Conservation (phyloP, 2,888 invertebrate species). For the Reticulitermes lucifugus region DNA sequence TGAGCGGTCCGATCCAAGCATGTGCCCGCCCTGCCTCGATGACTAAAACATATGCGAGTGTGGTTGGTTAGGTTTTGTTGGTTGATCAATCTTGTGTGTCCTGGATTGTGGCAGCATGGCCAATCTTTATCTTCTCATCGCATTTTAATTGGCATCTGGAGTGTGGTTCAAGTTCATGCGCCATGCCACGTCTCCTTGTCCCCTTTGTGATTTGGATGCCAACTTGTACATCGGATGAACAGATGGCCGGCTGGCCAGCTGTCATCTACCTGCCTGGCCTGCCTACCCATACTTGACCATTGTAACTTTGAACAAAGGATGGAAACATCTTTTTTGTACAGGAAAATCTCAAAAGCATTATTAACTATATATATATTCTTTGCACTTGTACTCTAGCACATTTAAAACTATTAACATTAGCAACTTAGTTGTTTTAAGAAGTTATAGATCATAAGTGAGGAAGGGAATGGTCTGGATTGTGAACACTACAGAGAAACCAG, state of each 20-base stretch:
- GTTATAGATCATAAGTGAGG: slow-evolving; percentile 17
- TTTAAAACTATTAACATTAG: slow-evolving; percentile 40
- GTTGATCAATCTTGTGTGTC: slow-evolving; percentile 20
- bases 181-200: slow-evolving; percentile 18
- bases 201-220: slow-evolving; percentile 4
- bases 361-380: slow-evolving; percentile 46
- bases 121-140: slow-evolving; percentile 10
- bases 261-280: slow-evolving; percentile 14
- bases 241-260: not conserved
- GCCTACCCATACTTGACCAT: slow-evolving; percentile 25
- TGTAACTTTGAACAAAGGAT: slow-evolving; percentile 27
- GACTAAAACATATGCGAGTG: slow-evolving; percentile 22
- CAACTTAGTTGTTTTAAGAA: slow-evolving; percentile 40
- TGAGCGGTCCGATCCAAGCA: slow-evolving; percentile 25
- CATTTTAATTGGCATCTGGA: slow-evolving; percentile 18
- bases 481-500: not conserved
- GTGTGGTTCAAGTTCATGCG: not conserved
- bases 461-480: not conserved
- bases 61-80: slow-evolving; percentile 36
- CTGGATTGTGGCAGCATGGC: slow-evolving; percentile 30
- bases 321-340: slow-evolving; percentile 41
- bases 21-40: slow-evolving; percentile 22
- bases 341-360: slow-evolving; percentile 39
- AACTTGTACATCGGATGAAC: slow-evolving; percentile 17
- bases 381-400: slow-evolving; percentile 50